Conservation (phyloP, 92 coral and sea anemone genomes). For the Bergia sp. region DNA sequence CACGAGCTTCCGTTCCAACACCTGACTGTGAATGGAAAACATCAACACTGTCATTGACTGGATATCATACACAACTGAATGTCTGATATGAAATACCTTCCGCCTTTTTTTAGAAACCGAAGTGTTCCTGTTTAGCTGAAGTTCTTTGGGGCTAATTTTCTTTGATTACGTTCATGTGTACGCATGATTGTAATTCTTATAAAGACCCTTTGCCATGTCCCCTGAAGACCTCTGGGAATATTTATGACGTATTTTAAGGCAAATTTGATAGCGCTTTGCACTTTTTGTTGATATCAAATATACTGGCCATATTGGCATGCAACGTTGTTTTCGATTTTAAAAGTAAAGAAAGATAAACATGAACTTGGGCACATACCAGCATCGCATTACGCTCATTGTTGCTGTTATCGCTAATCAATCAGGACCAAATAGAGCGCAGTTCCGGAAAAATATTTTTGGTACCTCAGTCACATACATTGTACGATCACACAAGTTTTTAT, state of each 20-base stretch:
- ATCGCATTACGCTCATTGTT: neutral
- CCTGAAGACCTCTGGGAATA: neutral
- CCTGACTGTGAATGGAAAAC: neutral
- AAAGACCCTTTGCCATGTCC: neutral
- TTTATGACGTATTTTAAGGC: neutral
- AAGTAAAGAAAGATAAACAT: too few relatives aligned
- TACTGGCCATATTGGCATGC: too few relatives aligned
- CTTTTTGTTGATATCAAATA: too few relatives aligned
- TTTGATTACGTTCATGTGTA: neutral
- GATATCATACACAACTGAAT: neutral
- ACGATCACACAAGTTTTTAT: neutral
- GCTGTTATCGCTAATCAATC: neutral
- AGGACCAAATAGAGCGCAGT: neutral
- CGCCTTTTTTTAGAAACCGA: slow-evolving; percentile 22
- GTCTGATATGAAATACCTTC: slow-evolving; percentile 15
- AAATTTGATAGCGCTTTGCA: too few relatives aligned
- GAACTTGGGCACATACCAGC: neutral
- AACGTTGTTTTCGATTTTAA: too few relatives aligned
- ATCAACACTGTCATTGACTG: neutral
- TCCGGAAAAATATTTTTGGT: neutral
- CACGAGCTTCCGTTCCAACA: slow-evolving; percentile 21
- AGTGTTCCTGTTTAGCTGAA: slow-evolving; percentile 39
- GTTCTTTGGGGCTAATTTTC: neutral
- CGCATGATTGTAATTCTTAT: neutral
- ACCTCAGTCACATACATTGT: too few relatives aligned